Conservation (phyloP, 2,797 vertebrate species). For the Lepus townsendii region DNA sequence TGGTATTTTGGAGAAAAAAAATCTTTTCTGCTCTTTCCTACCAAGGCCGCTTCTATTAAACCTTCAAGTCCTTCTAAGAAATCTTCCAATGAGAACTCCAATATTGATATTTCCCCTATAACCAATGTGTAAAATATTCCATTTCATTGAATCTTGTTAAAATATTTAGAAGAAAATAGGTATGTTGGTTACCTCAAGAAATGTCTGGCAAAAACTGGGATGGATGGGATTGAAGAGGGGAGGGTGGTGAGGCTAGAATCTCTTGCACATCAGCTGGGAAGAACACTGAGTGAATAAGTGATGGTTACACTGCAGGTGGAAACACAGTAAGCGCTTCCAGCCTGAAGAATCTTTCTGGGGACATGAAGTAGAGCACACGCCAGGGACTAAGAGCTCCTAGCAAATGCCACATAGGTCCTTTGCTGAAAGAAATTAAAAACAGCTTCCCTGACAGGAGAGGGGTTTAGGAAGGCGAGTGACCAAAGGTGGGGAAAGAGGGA, state of each 20-base stretch:
- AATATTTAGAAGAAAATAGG: neutral
- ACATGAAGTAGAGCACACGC: neutral
- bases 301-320: neutral
- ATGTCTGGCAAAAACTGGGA: neutral
- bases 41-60: neutral
- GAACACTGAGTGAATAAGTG: neutral
- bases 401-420: neutral
- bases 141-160: neutral
- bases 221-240: neutral
- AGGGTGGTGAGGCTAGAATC: neutral
- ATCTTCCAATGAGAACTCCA: neutral
- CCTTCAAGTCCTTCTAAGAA: constrained; percentile 31
- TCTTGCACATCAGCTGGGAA: neutral
- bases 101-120: neutral
- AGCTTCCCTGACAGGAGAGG: neutral
- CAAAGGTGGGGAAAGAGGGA: neutral
- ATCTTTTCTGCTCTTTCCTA: neutral
- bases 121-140: neutral
- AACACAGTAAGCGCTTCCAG: neutral
- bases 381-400: neutral
- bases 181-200: constrained; percentile 25
- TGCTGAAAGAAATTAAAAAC: neutral
- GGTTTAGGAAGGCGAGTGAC: neutral
- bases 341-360: neutral
- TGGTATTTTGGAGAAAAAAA: neutral